These are phyloP conservation scores for Drosophila repletoides DNA, from an alignment of 1,140 invertebrate genomes.

Conservation along the genomic window DNA sequence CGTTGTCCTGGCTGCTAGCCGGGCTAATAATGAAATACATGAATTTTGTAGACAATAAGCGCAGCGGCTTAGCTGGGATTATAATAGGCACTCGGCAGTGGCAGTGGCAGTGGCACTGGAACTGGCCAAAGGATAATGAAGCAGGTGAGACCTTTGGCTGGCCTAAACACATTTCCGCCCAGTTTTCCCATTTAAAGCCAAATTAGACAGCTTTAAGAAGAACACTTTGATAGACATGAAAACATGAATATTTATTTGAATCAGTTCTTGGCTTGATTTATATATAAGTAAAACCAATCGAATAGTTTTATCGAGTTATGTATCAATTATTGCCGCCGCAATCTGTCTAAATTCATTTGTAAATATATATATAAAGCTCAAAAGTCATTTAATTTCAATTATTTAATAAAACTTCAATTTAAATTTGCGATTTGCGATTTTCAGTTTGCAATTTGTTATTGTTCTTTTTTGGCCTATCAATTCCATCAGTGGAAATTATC, in stretches of 20 bases:
- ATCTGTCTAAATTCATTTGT: neutral
- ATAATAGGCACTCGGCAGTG: slow-evolving; percentile 52
- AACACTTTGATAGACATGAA: neutral
- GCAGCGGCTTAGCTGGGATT: slow-evolving; percentile 64
- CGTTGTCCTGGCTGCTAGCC: slow-evolving; percentile 25
- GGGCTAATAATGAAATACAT: slow-evolving; percentile 78
- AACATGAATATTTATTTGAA: too few species aligned
- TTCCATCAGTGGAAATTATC: slow-evolving; percentile 21
- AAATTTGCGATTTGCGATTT: too few species aligned
- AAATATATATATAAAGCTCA: neutral
- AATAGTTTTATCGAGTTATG: too few species aligned
- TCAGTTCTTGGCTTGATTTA: neutral
- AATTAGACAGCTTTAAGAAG: neutral
- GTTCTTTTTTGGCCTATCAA: neutral
- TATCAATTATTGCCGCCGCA: too few species aligned
- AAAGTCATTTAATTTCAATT: slow-evolving; percentile 12
- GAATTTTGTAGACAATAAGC: slow-evolving; percentile 80
- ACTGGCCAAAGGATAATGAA: slow-evolving; percentile 18
- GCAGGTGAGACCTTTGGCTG: slow-evolving; percentile 31
- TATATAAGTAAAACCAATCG: too few species aligned
- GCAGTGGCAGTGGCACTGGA: neutral
- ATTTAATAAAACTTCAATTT: slow-evolving; percentile 2
- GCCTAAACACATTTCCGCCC: neutral
- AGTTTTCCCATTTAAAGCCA: slow-evolving; percentile 21
- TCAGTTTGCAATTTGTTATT: slow-evolving; percentile 4